Evolutionary conservation across 1,140 invertebrate genomes (phyloP).

Genomic region (Lysiphlebus fabarum): DNA sequence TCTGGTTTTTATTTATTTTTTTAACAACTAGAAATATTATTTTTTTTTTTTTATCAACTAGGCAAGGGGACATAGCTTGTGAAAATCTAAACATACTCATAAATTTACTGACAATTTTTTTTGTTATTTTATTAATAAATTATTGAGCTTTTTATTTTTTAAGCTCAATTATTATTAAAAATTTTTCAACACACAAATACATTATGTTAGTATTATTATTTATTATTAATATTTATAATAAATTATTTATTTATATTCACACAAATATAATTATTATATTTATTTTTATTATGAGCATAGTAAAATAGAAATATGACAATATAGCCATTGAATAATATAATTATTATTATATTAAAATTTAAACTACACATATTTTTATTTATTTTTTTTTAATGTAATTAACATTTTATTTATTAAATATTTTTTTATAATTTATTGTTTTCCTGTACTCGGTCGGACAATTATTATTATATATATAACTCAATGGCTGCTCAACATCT

Average conservation of each 20-base stretch:
- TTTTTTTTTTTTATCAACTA: too few species aligned
- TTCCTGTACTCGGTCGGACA: neutral
- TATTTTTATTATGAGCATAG: slow-evolving; percentile 29
- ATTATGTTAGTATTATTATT: slow-evolving; percentile 23
- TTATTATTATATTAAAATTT: slow-evolving; percentile 11
- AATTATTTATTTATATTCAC: slow-evolving; percentile 14
- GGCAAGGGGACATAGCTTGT: too few species aligned
- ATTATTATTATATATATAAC: too few species aligned
- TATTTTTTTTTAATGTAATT: neutral
- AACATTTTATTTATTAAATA: slow-evolving; percentile 3
- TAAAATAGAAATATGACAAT: slow-evolving; percentile 43
- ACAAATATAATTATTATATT: slow-evolving; percentile 9
- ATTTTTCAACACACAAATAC: neutral
- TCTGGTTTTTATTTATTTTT: too few species aligned
- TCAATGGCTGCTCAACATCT: too few species aligned
- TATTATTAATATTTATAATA: slow-evolving; percentile 42
- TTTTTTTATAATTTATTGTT: neutral
- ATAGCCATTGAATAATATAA: slow-evolving; percentile 2
- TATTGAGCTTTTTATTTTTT: too few species aligned
- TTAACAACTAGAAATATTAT: too few species aligned
- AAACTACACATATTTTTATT: neutral
- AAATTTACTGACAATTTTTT: too few species aligned
- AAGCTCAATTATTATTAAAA: too few species aligned
- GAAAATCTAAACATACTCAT: too few species aligned
- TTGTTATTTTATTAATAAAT: too few species aligned